Evolutionary conservation across 2,797 vertebrate genomes (phyloP).

Genomic region (Sebastes cheni): DNA sequence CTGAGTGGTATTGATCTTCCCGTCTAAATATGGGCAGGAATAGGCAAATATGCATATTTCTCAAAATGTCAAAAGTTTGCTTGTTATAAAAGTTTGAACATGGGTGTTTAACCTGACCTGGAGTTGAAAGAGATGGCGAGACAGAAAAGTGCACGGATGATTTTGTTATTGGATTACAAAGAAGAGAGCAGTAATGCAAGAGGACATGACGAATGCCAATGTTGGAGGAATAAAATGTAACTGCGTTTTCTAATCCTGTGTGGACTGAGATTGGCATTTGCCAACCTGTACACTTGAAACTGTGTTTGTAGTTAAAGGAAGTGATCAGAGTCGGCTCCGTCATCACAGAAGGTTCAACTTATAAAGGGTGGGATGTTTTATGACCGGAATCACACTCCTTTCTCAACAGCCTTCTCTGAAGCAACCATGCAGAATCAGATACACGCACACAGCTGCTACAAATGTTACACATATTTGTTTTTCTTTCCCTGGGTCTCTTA

Average conservation of each 20-base stretch:
- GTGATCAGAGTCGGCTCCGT: neutral
- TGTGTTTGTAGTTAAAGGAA: constrained; percentile 9
- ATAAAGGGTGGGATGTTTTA: constrained; percentile 32
- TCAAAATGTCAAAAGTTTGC: neutral
- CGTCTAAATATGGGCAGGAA: neutral
- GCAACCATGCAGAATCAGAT: constrained; percentile 49
- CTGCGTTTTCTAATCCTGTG: constrained; percentile 1
- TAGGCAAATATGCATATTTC: neutral
- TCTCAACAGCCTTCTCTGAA: constrained; percentile 45
- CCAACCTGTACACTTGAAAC: neutral
- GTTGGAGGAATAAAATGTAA: neutral
- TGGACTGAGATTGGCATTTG: neutral
- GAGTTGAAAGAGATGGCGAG: neutral
- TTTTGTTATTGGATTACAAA: neutral
- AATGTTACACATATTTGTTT: constrained; percentile 57
- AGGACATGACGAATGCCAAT: neutral
- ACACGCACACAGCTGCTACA: constrained; percentile 59
- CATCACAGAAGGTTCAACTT: constrained; percentile 43
- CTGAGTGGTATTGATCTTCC: neutral
- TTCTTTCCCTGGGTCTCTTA: constrained; percentile 55
- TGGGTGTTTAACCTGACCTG: neutral
- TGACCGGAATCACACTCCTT: constrained; percentile 21
- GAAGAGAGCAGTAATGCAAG: neutral
- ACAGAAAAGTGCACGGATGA: neutral
- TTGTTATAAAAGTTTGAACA: neutral